Evolutionary conservation across 2,797 vertebrate genomes (phyloP).

Genomic region (Emys orbicularis): DNA sequence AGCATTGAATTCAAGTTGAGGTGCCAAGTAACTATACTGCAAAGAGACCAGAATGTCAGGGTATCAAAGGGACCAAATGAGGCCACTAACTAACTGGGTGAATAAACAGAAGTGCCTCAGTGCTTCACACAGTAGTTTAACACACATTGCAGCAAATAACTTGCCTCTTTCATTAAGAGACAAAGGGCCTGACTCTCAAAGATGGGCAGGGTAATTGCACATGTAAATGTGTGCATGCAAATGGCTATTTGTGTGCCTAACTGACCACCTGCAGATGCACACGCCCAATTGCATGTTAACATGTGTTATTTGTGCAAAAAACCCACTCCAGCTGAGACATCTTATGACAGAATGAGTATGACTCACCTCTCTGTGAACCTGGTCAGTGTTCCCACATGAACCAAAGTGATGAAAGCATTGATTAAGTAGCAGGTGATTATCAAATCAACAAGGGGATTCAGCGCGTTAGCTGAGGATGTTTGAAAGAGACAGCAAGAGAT

Average conservation of each 20-base stretch:
- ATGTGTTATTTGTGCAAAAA: constrained; percentile 22
- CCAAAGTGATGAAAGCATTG: background rate
- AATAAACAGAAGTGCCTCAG: background rate
- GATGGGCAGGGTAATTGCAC: background rate
- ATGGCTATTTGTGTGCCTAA: background rate
- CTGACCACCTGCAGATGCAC: background rate
- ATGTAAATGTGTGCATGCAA: background rate
- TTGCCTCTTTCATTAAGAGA: background rate
- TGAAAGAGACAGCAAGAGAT: background rate
- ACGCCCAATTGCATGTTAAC: background rate
- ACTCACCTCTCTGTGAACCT: background rate
- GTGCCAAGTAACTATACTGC: constrained; percentile 90
- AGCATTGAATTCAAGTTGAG: constrained; percentile 88
- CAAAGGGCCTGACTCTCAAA: background rate
- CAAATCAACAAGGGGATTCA: background rate
- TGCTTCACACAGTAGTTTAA: background rate
- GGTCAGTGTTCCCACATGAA: background rate
- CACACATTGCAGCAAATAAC: background rate
- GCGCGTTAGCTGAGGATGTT: background rate
- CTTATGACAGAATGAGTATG: background rate
- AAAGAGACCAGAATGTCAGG: constrained; percentile 60
- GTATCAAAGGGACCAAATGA: background rate
- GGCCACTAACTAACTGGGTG: background rate
- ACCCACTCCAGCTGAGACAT: background rate
- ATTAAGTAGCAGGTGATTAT: background rate